A percentile compares a stretch with the other conserved stretches of the same genome.
Conservation (phyloP, 2,888 invertebrate genomes). For the Rhamphomyia laevipes region DNA sequence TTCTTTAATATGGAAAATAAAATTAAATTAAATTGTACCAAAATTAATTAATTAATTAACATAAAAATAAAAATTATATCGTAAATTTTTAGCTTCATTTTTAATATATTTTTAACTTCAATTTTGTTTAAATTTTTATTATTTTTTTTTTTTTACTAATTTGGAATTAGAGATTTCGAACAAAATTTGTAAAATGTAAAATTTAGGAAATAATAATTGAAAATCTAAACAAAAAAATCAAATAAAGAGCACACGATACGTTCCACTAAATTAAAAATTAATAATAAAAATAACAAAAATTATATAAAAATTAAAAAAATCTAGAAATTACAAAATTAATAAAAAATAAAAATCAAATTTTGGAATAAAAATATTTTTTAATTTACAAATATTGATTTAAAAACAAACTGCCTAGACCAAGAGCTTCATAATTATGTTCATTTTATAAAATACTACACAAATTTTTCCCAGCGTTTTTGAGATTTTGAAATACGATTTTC, state of each 20-base stretch:
- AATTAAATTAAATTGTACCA: not conserved
- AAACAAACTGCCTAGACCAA: not conserved
- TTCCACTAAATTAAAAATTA: not conserved
- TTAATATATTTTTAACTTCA: too few species aligned
- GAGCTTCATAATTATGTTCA: too few species aligned
- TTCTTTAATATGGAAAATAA: too few species aligned
- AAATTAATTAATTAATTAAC: not conserved
- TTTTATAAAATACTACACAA: too few species aligned
- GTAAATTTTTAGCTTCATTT: too few species aligned
- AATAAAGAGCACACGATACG: not conserved
- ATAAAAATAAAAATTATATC: not conserved
- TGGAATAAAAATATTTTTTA: not conserved
- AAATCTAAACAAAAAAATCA: not conserved
- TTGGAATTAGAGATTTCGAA: not conserved
- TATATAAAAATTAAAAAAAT: not conserved
- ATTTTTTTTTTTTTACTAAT: too few species aligned
- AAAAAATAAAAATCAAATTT: too few species aligned
- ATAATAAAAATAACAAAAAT: not conserved
- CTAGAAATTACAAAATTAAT: too few species aligned
- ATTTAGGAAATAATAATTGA: not conserved
- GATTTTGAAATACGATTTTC: too few species aligned
- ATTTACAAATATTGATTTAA: not conserved
- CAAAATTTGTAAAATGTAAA: not conserved
- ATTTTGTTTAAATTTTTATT: too few species aligned
- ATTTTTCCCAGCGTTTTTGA: too few species aligned